Percentiles rank a stretch among this genome's conserved stretches.
Conservation (phyloP, 2,113 vertebrate genomes). For the Ameiurus melas region DNA sequence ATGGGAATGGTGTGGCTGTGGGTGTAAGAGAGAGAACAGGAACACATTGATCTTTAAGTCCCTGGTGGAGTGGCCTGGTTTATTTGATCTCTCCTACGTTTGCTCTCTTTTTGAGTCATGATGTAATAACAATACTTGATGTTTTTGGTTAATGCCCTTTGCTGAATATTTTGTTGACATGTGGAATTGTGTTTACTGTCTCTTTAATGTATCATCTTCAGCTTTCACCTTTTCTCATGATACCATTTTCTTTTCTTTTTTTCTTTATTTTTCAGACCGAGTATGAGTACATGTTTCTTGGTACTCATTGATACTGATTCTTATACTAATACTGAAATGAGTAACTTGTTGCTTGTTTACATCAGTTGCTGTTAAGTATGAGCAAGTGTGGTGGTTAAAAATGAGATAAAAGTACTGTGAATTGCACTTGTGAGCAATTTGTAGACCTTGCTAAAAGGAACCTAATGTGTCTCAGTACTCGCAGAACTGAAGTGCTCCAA, state of each 20-base stretch:
- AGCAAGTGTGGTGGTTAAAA: background rate
- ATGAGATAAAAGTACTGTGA: background rate
- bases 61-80: constrained; percentile 48
- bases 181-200: background rate
- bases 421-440: background rate
- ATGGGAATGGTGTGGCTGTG: constrained; percentile 40
- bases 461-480: background rate
- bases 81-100: constrained; percentile 47
- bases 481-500: background rate
- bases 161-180: background rate
- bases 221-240: background rate
- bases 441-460: background rate
- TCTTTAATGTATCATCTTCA: background rate
- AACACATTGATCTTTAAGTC: constrained; percentile 47
- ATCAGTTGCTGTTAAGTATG: background rate
- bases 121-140: background rate
- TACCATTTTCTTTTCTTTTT: background rate
- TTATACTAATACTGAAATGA: background rate
- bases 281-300: background rate
- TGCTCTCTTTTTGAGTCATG: constrained; percentile 7
- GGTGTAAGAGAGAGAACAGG: constrained; percentile 40
- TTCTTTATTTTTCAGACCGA: background rate
- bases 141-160: background rate
- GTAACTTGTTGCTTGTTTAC: background rate
- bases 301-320: background rate